Evolutionary conservation across 2,113 vertebrate genomes (phyloP), one percentile per base, ranked within the genome.

Genomic region (Thermophis baileyi): DNA sequence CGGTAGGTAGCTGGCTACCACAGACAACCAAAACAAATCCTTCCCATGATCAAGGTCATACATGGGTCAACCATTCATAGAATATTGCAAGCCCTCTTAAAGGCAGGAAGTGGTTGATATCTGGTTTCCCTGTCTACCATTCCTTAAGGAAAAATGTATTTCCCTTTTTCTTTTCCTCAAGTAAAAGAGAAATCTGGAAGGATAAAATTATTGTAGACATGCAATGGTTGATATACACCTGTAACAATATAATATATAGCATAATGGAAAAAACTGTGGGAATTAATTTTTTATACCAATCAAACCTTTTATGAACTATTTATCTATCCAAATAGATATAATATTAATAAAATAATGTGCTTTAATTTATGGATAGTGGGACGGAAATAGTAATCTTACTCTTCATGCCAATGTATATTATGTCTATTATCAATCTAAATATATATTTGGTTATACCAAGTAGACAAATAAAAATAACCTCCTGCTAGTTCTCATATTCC

Each of bases 21-120:
- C 97, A 97, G 98, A 98, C 98, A 98, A 97, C 95, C 97, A 98
- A 98, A 98, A 98, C 98, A 99, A 98, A 98, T 98, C 98, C 98
- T 98, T 98, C 98, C 97, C 97, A 95, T 96, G 96, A 96, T 97
- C 96, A 96, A 98, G 98, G 98, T 98, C 98, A 98, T 93, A 93
- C 93, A 35, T 91, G 96, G 98, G 98, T 98, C 98, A 98, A 96
- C 97, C 97, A 97, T 96, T 98, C 96, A 97, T 95, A 97, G 97
- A 97, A 98, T 98, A 97, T 98, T 97, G 96, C 96, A 96, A 96
- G 95, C 96, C 95, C 95, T 96, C 93, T 95, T 94, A 85, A 74
- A 97, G 96, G 94, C 96, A 97, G 95, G 96, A 96, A 97, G 94
- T 97, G 97, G 97, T 98, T 96, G 96, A 96, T 96, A 96, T 92